Base-by-base conservation (phyloP, 2,113 vertebrate genomes). In the Platichthys flesus region DNA sequence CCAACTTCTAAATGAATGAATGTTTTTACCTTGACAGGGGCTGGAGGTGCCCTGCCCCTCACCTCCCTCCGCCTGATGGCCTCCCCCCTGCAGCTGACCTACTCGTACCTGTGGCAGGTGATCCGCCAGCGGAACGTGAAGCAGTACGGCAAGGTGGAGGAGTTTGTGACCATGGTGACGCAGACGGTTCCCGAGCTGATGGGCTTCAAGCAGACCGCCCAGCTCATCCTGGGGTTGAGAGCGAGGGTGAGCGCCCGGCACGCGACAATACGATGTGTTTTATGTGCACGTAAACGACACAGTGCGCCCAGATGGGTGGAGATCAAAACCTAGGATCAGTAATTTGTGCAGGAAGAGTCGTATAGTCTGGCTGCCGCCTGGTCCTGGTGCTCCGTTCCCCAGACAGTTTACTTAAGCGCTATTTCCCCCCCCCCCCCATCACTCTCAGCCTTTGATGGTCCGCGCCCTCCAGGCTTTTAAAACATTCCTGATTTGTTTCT, bases 141-240 rank as follows among this genome's bases (percentile, higher is more conserved):
- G 64, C 88, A 93, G 24, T 96, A 94, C 7, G 85, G 87, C 0
- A 94, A 88, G 10, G 94, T 95, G 45, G 74, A 95, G 76, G 91
- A 94, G 64, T 94, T 96, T 77, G 92, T 96, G 57, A 84, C 82
- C 7, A 85, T 82, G 63, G 90, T 96, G 71, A 93, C 89, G 0
- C 82, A 86, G 14, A 92, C 91, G 0, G 91, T 93, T 2, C 95
- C 95, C 0, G 94, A 94, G 9, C 72, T 96, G 69, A 91, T 95
- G 69, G 91, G 76, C 73, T 93, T 90, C 79, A 95, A 94, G 57
- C 95, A 96, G 87, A 90, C 92, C 0, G 93, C 93, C 12, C 94
- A 95, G 71, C 90, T 96, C 13, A 70, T 93, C 63, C 55, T 96
- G 86, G 94, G 95, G 0, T 69, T 96, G 62, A 91, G 94, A 79